These are phyloP conservation scores for Anticlea derivata DNA, from an alignment of 2,888 invertebrate genomes.

Conservation along the genomic window DNA sequence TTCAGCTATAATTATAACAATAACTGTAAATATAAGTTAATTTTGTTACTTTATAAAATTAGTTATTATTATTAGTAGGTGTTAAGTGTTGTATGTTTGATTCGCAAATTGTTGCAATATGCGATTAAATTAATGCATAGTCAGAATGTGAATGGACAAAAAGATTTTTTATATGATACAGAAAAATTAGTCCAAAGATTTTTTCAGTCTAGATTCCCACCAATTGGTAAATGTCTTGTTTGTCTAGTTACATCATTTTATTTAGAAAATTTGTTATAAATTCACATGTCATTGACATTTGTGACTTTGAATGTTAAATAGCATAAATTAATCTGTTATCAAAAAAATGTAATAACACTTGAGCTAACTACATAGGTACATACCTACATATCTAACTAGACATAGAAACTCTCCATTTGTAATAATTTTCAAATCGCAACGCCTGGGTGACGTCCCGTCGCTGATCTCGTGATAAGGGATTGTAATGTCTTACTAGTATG, in stretches of 20 bases:
- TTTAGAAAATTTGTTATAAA: neutral
- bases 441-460: conserved; percentile 74
- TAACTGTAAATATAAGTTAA: conserved; percentile 84
- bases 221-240: conserved; percentile 69
- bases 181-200: conserved; percentile 77
- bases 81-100: conserved; percentile 83
- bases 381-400: conserved; percentile 29
- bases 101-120: conserved; percentile 81
- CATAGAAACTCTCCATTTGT: conserved; percentile 32
- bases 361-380: neutral
- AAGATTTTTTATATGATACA: conserved; percentile 62
- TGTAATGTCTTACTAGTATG: conserved; percentile 82
- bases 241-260: conserved; percentile 38
- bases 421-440: conserved; percentile 47
- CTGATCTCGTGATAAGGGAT: conserved; percentile 85
- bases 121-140: conserved; percentile 78
- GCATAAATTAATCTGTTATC: neutral
- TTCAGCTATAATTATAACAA: conserved; percentile 79
- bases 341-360: neutral
- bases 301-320: neutral
- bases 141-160: conserved; percentile 74
- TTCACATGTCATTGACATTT: neutral
- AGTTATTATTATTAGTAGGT: conserved; percentile 80
- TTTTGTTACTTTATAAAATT: conserved; percentile 83
- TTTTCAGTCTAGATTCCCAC: conserved; percentile 74